These are phyloP conservation scores for Sphaeridia pumilis DNA, from an alignment of 2,888 invertebrate species.

Conservation along the genomic window DNA sequence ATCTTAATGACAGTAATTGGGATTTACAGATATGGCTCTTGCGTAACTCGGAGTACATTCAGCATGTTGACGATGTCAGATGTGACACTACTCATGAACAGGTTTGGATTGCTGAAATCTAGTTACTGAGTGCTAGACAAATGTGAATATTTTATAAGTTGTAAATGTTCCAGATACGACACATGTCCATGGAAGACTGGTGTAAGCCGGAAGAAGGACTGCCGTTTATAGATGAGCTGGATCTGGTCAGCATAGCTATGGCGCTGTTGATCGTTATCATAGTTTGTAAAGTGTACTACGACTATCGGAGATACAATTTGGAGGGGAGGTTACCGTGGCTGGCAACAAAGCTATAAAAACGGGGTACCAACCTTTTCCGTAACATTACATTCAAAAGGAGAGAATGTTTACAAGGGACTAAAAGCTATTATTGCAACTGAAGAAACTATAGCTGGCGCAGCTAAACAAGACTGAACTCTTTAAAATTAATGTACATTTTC, in stretches of 20 bases:
- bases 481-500: no score
- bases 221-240: slow-evolving; percentile 42
- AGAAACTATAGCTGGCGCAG: no score
- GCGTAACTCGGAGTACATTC: slow-evolving; percentile 52
- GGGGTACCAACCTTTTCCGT: no score
- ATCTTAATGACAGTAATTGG: no score
- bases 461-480: no score
- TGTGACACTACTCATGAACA: slow-evolving; percentile 50
- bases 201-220: slow-evolving; percentile 25
- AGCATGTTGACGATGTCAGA: slow-evolving; percentile 56
- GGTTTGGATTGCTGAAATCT: no score
- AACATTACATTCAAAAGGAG: no score
- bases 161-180: slow-evolving; percentile 31
- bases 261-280: slow-evolving; percentile 57
- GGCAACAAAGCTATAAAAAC: slow-evolving; percentile 56
- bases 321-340: slow-evolving; percentile 74
- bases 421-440: no score
- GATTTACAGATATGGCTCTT: slow-evolving; percentile 44
- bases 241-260: slow-evolving; percentile 59
- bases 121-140: no score
- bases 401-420: no score
- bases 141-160: no score
- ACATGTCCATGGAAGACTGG: slow-evolving; percentile 33
- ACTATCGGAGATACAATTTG: slow-evolving; percentile 67
- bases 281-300: slow-evolving; percentile 61